Conservation (phyloP, 2,888 invertebrate genomes). For the Blomia tropicalis region DNA sequence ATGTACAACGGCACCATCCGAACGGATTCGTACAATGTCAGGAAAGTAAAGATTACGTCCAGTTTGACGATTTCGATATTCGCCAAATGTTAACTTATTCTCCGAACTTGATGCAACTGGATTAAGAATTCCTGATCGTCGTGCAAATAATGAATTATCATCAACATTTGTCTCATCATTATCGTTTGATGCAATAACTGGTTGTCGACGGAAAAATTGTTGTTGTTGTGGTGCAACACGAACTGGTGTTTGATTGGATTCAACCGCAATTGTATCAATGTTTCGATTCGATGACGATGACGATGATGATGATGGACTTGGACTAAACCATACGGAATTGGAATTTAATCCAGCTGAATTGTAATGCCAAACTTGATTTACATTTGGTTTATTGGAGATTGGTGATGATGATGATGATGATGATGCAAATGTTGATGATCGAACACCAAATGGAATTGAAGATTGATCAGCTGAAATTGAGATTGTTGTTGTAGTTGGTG, state of each 20-base stretch:
- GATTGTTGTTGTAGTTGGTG: background rate
- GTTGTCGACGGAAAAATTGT: constrained; percentile 1
- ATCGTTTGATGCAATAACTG: background rate
- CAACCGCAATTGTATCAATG: background rate
- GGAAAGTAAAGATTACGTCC: constrained; percentile 13
- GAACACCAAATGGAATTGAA: background rate
- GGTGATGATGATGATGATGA: background rate
- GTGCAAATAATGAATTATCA: background rate
- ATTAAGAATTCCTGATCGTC: background rate
- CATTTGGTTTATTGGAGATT: background rate
- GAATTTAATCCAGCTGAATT: background rate
- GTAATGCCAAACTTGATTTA: constrained; percentile 9
- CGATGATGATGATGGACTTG: background rate
- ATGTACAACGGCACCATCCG: background rate
- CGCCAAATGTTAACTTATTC: constrained; percentile 1
- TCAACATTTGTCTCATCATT: background rate
- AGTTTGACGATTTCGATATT: background rate
- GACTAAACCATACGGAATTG: constrained; percentile 6
- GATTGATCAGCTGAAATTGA: background rate
- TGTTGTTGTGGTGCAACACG: background rate
- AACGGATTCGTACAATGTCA: background rate
- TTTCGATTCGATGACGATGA: background rate
- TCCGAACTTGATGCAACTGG: background rate
- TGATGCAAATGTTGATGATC: background rate
- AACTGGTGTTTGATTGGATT: background rate